Evolutionary conservation across 2,797 vertebrate species (phyloP), one percentile per base, ranked within the genome.

Genomic region (Poecilia wingei): DNA sequence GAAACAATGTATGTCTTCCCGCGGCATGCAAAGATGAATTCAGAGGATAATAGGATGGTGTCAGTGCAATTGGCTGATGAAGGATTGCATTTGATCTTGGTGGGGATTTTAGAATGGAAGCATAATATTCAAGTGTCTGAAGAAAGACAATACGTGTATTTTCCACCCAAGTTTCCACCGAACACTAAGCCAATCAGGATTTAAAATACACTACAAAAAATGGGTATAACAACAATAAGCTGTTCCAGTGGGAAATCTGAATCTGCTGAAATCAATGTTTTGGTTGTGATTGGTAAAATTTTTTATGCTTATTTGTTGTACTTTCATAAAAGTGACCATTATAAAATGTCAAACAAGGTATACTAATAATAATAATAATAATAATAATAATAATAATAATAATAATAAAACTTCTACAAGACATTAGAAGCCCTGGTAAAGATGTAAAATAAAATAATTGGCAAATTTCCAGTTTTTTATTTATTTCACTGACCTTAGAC

Each of bases 51-150:
- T 93, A 94, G 92, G 86, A 87, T 90, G 89, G 92, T 94, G 93
- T 94, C 94, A 93, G 91, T 91, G 91, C 94, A 95, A 95, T 93
- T 92, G 93, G 92, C 91, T 86, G 87, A 93, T 94, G 93, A 95
- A 94, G 92, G 93, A 95, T 95, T 94, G 93, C 87, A 80, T 93
- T 94, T 95, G 93, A 94, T 95, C 94, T 93, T 83, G 85, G 69
- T 91, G 92, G 92, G 92, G 93, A 93, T 95, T 94, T 83, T 83
- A 88, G 84, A 92, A 91, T 89, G 92, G 89, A 92, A 88, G 90
- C 87, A 89, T 90, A 95, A 94, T 92, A 90, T 92, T 89, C 92
- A 57, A 33, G 92, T 91, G 93, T 90, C 94, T 76, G 87, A 80
- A 91, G 91, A 90, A 82, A 83, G 87, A 83, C 89, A 77, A 88